Evolutionary conservation across 2,888 invertebrate species (phyloP).

Genomic region (Lymantria dispar): DNA sequence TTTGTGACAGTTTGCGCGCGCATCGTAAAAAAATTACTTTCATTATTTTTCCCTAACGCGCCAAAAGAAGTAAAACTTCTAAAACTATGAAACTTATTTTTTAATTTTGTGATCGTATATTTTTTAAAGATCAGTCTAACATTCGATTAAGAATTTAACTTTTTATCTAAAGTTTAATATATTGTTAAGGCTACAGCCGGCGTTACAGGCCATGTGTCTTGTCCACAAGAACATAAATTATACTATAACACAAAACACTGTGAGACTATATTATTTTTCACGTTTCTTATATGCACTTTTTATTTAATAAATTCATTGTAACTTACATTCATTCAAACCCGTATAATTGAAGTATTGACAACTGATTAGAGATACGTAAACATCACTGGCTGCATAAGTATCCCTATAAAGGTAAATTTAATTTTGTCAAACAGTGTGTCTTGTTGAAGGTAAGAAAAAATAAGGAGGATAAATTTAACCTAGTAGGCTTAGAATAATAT

Average conservation of each 20-base stretch:
- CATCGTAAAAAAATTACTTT: too few species aligned
- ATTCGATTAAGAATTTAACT: constrained; percentile 75
- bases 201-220: constrained; percentile 29
- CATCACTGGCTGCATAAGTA: neutral
- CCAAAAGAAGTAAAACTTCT: too few species aligned
- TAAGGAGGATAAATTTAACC: constrained; percentile 2
- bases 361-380: neutral
- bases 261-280: constrained; percentile 7
- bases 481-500: too few species aligned
- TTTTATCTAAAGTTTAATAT: constrained; percentile 37
- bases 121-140: constrained; percentile 81
- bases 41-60: too few species aligned
- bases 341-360: neutral
- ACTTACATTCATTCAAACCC: constrained; percentile 1
- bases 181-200: constrained; percentile 62
- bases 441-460: constrained; percentile 10
- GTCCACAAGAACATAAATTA: constrained; percentile 32
- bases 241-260: constrained; percentile 8
- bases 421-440: constrained; percentile 7
- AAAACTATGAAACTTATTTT: constrained; percentile 66
- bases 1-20: too few species aligned
- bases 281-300: constrained; percentile 8
- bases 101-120: constrained; percentile 66
- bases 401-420: constrained; percentile 7
- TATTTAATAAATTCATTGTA: constrained; percentile 4